A percentile compares a stretch with the other conserved stretches of the same genome.
These are phyloP conservation scores for Cinclus cinclus DNA, from an alignment of 2,113 vertebrate species.

Conservation along the genomic window DNA sequence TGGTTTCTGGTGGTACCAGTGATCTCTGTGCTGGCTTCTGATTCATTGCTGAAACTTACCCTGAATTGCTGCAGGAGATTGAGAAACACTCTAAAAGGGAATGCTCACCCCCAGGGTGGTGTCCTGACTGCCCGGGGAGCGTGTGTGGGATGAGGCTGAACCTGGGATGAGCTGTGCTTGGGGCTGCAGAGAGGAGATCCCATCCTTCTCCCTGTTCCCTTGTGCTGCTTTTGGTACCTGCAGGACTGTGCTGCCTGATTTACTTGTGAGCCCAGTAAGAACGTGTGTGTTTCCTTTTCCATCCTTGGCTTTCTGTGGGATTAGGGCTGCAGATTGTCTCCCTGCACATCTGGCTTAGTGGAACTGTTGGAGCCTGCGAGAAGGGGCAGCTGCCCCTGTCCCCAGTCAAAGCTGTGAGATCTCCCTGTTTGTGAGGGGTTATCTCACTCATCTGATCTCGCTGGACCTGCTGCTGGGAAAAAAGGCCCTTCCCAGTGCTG, in stretches of 20 bases:
- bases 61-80: not conserved
- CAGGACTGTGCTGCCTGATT: not conserved
- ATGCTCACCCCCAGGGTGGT: not conserved
- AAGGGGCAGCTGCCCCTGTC: not conserved
- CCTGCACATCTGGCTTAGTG: fast-evolving
- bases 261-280: not conserved
- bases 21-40: not conserved
- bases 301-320: not conserved
- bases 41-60: not conserved
- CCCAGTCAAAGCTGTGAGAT: not conserved
- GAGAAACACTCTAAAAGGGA: not conserved
- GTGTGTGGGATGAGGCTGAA: not conserved
- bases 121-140: fast-evolving
- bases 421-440: not conserved
- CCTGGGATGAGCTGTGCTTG: not conserved
- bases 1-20: not conserved
- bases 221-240: not conserved
- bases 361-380: not conserved
- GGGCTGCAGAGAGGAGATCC: not conserved
- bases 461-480: not conserved
- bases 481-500: not conserved
- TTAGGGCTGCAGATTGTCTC: not conserved
- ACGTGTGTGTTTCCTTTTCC: fast-evolving
- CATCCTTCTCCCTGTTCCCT: not conserved
- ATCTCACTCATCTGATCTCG: fast-evolving